These are phyloP conservation scores for Drosophila parthenogenetica DNA, from an alignment of 2,888 invertebrate species.

Conservation along the genomic window DNA sequence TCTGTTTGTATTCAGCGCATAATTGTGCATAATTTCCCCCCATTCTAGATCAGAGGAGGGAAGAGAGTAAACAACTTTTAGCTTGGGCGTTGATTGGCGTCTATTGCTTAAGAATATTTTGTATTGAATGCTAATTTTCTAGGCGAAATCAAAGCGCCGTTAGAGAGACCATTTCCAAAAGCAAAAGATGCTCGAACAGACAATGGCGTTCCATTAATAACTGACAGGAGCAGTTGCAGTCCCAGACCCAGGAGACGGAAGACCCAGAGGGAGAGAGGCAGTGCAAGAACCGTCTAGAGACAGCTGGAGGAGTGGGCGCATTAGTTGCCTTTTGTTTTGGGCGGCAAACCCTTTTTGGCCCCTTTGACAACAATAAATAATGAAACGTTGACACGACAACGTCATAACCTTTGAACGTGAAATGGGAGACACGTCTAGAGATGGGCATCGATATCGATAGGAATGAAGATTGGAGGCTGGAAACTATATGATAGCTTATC, in stretches of 20 bases:
- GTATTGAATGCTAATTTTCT: conserved; percentile 83
- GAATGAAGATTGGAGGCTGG: not conserved
- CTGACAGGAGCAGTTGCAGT: conserved; percentile 64
- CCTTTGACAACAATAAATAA: conserved; percentile 80
- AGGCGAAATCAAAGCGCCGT: conserved; percentile 72
- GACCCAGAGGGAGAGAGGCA: conserved; percentile 26
- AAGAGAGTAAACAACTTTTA: not conserved
- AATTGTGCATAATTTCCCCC: conserved; percentile 69
- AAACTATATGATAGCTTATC: too few species aligned
- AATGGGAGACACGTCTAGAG: conserved; percentile 46
- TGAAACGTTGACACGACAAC: conserved; percentile 84
- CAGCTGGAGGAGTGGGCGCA: conserved; percentile 72
- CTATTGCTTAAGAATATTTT: conserved; percentile 49
- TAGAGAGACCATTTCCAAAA: conserved; percentile 51
- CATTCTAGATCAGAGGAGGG: not conserved
- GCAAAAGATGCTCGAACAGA: conserved; percentile 38
- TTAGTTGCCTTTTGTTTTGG: conserved; percentile 73
- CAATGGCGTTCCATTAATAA: conserved; percentile 78
- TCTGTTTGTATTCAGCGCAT: conserved; percentile 36
- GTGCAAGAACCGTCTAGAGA: conserved; percentile 18
- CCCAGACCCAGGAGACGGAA: not conserved
- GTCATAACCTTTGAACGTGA: conserved; percentile 84
- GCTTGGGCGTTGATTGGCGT: conserved; percentile 78
- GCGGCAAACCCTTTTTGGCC: conserved; percentile 77
- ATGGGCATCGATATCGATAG: not conserved